Evolutionary conservation across 2,113 vertebrate genomes (phyloP).

Genomic region (human): DNA sequence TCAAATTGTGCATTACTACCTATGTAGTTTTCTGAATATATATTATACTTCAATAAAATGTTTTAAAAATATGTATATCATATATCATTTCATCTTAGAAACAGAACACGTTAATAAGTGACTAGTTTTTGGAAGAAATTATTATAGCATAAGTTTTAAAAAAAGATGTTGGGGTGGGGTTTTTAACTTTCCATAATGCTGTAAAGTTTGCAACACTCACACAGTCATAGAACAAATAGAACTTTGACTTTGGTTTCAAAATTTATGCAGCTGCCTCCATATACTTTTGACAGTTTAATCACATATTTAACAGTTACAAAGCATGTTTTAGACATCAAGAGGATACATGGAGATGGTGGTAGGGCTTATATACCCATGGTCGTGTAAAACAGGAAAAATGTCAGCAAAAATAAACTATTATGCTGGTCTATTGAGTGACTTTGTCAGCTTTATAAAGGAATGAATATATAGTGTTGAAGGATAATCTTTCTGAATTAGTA

Average conservation of each 20-base stretch:
- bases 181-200: background rate
- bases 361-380: background rate
- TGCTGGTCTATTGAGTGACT: background rate
- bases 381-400: conserved; percentile 25
- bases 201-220: background rate
- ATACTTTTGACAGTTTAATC: conserved; percentile 54
- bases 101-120: background rate
- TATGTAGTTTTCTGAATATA: background rate
- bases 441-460: background rate
- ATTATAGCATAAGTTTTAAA: background rate
- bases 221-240: background rate
- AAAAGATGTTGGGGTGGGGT: background rate
- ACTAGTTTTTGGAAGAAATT: conserved; percentile 27
- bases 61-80: background rate
- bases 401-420: background rate
- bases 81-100: background rate
- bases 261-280: conserved; percentile 14
- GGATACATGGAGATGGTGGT: background rate
- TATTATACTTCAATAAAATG: background rate
- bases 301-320: conserved; percentile 25
- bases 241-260: background rate
- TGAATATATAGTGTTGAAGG: background rate
- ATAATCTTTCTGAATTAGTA: conserved; percentile 26
- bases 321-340: background rate
- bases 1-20: background rate